These are phyloP conservation scores for Carpatolechia fugitivella DNA, from an alignment of 2,888 invertebrate genomes.

Conservation along the genomic window DNA sequence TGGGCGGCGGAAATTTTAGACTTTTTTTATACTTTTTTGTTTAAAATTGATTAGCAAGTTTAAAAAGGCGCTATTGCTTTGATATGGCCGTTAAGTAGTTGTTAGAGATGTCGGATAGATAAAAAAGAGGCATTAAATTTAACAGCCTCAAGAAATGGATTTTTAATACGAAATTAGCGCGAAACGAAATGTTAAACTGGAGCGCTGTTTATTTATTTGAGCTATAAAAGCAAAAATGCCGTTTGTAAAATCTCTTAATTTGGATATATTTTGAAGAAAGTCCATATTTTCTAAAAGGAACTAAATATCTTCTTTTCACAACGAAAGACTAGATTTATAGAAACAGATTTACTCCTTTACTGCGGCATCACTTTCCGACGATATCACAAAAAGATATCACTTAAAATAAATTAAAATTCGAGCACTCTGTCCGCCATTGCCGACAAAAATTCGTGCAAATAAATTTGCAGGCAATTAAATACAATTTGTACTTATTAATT, in stretches of 20 bases:
- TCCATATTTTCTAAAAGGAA: no score
- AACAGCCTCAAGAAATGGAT: conserved; percentile 4
- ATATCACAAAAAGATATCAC: conserved; percentile 61
- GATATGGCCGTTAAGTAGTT: conserved; percentile 9
- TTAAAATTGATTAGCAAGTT: conserved; percentile 25
- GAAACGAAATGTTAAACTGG: not conserved
- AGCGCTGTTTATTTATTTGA: not conserved
- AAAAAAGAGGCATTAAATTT: conserved; percentile 1
- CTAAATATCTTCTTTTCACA: no score
- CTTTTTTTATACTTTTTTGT: conserved; percentile 21
- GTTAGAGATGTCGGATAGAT: not conserved
- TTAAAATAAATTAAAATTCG: conserved; percentile 71
- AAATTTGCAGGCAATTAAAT: conserved; percentile 39
- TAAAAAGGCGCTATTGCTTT: conserved; percentile 6
- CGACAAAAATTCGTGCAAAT: conserved; percentile 38
- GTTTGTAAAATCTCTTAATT: no score
- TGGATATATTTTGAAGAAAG: no score
- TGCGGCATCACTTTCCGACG: conserved; percentile 30
- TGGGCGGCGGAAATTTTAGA: conserved; percentile 48
- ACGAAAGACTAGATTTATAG: no score
- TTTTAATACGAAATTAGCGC: conserved; percentile 8
- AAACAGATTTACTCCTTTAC: conserved; percentile 21
- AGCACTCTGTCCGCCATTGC: conserved; percentile 52
- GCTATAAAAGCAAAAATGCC: not conserved
- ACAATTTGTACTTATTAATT: conserved; percentile 16